Evolutionary conservation across 2,888 invertebrate species (phyloP).

Genomic region (Physocephala rufipes): DNA sequence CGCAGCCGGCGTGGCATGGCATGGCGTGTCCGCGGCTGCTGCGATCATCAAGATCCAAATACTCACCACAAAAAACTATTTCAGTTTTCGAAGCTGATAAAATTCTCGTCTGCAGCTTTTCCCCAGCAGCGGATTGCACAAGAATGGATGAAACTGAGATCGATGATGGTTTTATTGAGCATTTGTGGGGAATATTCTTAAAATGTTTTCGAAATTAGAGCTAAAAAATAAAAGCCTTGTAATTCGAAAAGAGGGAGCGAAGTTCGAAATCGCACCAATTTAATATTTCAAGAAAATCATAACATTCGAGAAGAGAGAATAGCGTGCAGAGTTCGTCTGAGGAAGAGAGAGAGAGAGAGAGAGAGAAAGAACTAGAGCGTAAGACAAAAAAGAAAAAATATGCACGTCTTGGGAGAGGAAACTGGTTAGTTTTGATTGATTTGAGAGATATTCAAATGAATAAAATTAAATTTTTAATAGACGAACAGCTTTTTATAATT

Average conservation of each 20-base stretch:
- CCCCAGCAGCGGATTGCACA: too few species aligned
- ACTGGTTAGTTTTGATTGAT: not conserved
- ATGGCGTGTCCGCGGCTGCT: not conserved
- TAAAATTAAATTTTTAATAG: too few species aligned
- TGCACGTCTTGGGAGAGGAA: not conserved
- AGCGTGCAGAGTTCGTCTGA: not conserved
- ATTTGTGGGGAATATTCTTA: not conserved
- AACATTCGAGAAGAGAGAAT: not conserved
- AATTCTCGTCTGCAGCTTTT: not conserved
- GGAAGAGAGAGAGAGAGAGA: not conserved
- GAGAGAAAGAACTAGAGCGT: not conserved
- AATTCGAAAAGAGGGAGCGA: not conserved
- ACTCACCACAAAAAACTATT: constrained; percentile 1
- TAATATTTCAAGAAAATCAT: too few species aligned
- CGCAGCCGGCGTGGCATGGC: too few species aligned
- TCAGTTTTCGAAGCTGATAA: not conserved
- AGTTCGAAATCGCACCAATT: constrained; percentile 4
- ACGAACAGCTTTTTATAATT: too few species aligned
- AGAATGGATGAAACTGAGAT: too few species aligned
- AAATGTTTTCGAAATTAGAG: not conserved
- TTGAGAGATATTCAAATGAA: too few species aligned
- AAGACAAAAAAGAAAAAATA: not conserved
- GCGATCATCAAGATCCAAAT: not conserved
- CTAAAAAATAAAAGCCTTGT: not conserved
- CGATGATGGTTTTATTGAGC: too few species aligned